Conservation (phyloP, 2,113 vertebrate genomes). For the Spheniscus mendiculus region DNA sequence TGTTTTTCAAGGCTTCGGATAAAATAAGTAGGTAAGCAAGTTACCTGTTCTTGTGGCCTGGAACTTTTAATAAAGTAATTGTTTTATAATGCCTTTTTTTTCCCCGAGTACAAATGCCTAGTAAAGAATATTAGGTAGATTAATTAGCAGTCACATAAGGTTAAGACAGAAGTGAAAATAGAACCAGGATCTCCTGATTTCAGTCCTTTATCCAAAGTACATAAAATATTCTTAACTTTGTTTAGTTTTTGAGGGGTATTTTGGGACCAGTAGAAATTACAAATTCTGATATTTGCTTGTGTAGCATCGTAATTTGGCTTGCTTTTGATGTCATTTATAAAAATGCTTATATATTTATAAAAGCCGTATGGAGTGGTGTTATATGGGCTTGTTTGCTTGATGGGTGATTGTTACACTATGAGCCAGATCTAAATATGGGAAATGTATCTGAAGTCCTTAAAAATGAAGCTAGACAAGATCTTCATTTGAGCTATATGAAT, state of each 20-base stretch:
- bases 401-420: neutral
- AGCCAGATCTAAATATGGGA: neutral
- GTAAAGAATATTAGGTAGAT: too few species aligned
- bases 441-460: neutral
- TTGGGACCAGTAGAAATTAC: neutral
- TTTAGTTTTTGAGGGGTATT: neutral
- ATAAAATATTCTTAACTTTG: neutral
- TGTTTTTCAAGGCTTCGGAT: neutral
- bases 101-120: neutral
- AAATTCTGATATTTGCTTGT: neutral
- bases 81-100: neutral
- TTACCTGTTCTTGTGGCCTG: neutral
- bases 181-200: neutral
- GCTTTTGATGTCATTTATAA: neutral
- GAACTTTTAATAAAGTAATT: neutral
- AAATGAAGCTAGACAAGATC: neutral
- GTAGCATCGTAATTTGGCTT: neutral
- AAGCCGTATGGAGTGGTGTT: neutral
- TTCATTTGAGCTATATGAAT: neutral
- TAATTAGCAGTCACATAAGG: neutral
- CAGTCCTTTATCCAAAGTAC: neutral
- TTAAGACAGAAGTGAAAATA: neutral
- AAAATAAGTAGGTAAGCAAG: neutral
- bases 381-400: neutral
- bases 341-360: neutral